Conservation (phyloP, 2,113 vertebrate genomes). For the Phalacrocorax brasilianus region DNA sequence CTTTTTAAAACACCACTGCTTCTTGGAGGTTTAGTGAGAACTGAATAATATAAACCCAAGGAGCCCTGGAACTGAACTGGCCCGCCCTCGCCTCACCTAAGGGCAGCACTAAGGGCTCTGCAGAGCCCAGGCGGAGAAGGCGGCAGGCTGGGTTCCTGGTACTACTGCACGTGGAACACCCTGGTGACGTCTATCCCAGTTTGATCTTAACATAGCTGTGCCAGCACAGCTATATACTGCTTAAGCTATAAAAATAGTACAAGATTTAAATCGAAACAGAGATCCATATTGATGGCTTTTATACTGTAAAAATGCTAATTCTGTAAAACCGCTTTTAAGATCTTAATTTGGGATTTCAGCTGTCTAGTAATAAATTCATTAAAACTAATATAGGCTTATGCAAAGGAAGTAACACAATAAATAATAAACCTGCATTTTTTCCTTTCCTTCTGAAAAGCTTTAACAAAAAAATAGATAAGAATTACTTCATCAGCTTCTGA, state of each 20-base stretch:
- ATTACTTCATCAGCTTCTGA: slow-evolving; percentile 25
- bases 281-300: neutral
- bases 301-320: neutral
- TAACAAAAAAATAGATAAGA: neutral
- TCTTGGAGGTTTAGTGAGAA: neutral
- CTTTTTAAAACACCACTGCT: neutral
- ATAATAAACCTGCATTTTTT: neutral
- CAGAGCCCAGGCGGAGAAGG: neutral
- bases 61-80: neutral
- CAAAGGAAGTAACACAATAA: neutral
- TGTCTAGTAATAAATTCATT: neutral
- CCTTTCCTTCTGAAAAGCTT: slow-evolving; percentile 21
- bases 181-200: neutral
- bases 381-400: neutral
- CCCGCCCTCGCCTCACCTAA: neutral
- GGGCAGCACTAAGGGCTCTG: neutral
- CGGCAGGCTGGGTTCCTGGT: neutral
- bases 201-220: neutral
- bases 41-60: neutral
- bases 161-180: neutral
- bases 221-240: neutral
- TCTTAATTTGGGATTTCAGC: neutral
- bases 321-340: neutral
- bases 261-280: neutral
- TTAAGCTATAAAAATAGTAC: neutral